Evolutionary conservation across 2,797 vertebrate genomes (phyloP).

Genomic region (Onychomys torridus): DNA sequence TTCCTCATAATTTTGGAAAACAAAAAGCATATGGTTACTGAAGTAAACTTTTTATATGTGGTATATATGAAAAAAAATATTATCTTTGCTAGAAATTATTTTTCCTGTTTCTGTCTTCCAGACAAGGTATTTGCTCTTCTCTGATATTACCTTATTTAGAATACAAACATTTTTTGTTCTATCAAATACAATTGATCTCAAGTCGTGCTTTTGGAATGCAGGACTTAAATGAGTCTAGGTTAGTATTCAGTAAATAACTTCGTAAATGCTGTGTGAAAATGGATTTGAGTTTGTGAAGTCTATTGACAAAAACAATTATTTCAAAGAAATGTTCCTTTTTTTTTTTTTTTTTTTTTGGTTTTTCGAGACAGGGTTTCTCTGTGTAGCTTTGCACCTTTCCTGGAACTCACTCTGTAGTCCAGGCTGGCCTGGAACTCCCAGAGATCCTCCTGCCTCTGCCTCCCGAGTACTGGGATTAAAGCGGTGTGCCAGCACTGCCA

Average conservation of each 20-base stretch:
- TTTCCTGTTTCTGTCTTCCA: slow-evolving; percentile 6
- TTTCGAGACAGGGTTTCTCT: too few species aligned
- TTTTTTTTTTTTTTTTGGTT: too few species aligned
- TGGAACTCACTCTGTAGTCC: too few species aligned
- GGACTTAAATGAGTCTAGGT: slow-evolving; percentile 5
- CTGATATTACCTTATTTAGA: background rate
- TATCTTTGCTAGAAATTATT: background rate
- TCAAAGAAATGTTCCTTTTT: slow-evolving; percentile 23
- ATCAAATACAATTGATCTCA: background rate
- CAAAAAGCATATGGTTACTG: background rate
- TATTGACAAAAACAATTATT: background rate
- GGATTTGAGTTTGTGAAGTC: background rate
- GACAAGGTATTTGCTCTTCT: background rate
- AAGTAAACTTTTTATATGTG: background rate
- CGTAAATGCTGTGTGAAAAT: background rate
- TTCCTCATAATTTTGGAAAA: slow-evolving; percentile 32
- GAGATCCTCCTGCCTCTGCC: too few species aligned
- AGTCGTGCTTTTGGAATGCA: slow-evolving; percentile 6
- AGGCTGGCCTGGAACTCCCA: too few species aligned
- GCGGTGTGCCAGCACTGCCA: too few species aligned
- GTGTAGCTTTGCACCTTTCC: too few species aligned
- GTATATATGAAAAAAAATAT: background rate
- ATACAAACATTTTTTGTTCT: background rate
- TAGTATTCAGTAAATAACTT: slow-evolving; percentile 41
- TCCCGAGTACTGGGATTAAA: too few species aligned